phyloP scores from a whole-genome alignment of 1,140 invertebrate genomes.

The Lordiphosa mommai region DNA sequence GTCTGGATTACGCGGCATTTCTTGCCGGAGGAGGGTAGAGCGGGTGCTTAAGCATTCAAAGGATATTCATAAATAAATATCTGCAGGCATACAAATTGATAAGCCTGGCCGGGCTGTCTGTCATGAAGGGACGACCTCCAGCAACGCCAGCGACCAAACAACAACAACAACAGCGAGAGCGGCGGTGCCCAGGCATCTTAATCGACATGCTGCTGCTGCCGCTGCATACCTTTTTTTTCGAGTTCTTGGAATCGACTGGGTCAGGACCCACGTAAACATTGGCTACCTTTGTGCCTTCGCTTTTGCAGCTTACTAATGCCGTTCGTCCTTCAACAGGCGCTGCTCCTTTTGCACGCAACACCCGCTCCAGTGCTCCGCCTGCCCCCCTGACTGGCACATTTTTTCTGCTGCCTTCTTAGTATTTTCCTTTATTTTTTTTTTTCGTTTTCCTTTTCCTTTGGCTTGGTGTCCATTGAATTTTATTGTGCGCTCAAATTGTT shows the following conservation, averaged over 20 bases:
- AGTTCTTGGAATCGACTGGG: constrained; percentile 46
- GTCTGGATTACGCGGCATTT: constrained; percentile 71
- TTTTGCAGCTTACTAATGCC: constrained; percentile 64
- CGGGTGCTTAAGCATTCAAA: constrained; percentile 43
- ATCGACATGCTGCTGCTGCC: constrained; percentile 42
- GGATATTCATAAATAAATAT: constrained; percentile 78
- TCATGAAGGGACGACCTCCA: constrained; percentile 36
- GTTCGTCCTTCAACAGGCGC: constrained; percentile 68
- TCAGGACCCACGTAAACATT: constrained; percentile 50
- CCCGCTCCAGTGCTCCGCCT: too few species aligned
- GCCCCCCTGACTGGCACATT: constrained; percentile 45
- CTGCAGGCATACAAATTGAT: constrained; percentile 76
- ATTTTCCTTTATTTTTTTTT: constrained; percentile 1
- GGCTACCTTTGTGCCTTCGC: constrained; percentile 39
- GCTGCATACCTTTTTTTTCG: constrained; percentile 54
- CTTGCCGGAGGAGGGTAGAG: constrained; percentile 28
- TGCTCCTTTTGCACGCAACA: constrained; percentile 71
- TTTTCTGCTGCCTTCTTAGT: constrained; percentile 52
- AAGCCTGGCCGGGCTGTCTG: constrained; percentile 51
- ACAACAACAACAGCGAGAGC: constrained; percentile 13
- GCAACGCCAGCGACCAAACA: constrained; percentile 30
- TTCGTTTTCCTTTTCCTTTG: constrained; percentile 26
- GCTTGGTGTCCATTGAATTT: constrained; percentile 62
- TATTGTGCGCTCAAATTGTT: constrained; percentile 75
- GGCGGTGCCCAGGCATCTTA: constrained; percentile 56